Base-by-base conservation (phyloP, 2,888 invertebrate genomes). In the Epirrita christyi region DNA sequence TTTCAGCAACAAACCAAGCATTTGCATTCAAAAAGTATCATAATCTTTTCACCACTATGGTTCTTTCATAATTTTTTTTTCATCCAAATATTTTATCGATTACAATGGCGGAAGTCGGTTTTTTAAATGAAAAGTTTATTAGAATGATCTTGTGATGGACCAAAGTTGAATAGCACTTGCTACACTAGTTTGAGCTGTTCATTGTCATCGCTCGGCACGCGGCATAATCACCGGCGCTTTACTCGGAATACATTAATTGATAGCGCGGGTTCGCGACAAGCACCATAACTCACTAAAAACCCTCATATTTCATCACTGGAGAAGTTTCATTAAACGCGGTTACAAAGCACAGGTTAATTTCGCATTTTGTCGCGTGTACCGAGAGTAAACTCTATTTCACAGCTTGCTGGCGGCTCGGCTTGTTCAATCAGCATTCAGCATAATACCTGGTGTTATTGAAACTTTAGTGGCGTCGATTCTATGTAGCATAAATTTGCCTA, bases 201-300 rank as follows among this genome's bases (percentile, higher is more conserved):
- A 41, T 14, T 53, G 52, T 27, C 15, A 34, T 52, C 32, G 53
- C 49, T 36, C 49, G 45, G 51, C 41, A 51, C 59, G 62, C 55
- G 61, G 50, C 41, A 51, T 61, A 64, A 68, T 70, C 70, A 64
- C 75, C 72, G 66, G 58, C 70, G 68, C 75, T 76, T 76, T 72
- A 68, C 76, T 71, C 73, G 66, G 81, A 79, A 81, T 78, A 81
- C 80, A 81, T 86, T 86, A 86, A 85, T 86, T 86, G 85, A 85
- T 86, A 85, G 72, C 77, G 71, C 67, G 59, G 76, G 73, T 72
- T 76, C 75, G 74, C 79, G 80, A 83, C 77, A 73, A 75, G 72
- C 76, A 43, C 78, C 83, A 75, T 83, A 81, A 83, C 73, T 85
- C 82, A 83, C 71, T 69, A 67, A 72, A 62, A 72, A 72, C 71